Evolutionary conservation across 64 coral and sea anemone genomes (phyloP), one percentile per base, ranked within the genome.

Genomic region (Dendronephthya gigantea): DNA sequence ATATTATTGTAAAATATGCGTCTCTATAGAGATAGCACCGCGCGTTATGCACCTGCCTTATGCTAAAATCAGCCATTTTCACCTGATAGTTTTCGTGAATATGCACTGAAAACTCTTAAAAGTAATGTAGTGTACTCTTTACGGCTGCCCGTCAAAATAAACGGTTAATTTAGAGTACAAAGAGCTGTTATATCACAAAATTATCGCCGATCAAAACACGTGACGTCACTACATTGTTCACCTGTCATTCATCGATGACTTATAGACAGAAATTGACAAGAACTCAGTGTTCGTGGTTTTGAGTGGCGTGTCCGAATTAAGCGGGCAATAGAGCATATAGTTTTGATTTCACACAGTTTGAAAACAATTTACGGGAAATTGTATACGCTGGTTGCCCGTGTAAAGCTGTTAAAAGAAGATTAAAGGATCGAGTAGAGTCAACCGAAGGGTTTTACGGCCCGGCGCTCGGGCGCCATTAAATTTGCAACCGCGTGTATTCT

Each of bases 1-100:
- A 79, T 79, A 79, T 79, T 79, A 28, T 79, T 79, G 36, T 79
- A 34, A 79, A 79, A 79, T 79, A 79, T 79, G 72, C 72, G 29
- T 79, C 36, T 28, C 72, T 39, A 79, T 79, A 34, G 72, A 15
- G 15, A 79, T 29, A 35, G 15, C 30, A 7, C 32, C 19, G 6
- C 13, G 72, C 72, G 30, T 15, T 12, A 16, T 79, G 4, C 72
- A 79, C 72, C 32, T 39, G 72, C 36, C 15, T 11, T 11, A 45
- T 45, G 41, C 11, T 45, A 45, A n/a, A 45, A 45, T 45, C 72
- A 19, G 36, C 19, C 13, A 2, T 36, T 29, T 39, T 15, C 7
- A 34, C 12, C 16, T 33, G 4, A 34, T 12, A 2, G 13, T 79
- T 39, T 34, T 10, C 36, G 19, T 79, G 15, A 79, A 79, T 28